A percentile compares a stretch with the other conserved stretches of the same genome.
phyloP scores from a whole-genome alignment of 2,888 invertebrate species.

The Cephus nigrinus region DNA sequence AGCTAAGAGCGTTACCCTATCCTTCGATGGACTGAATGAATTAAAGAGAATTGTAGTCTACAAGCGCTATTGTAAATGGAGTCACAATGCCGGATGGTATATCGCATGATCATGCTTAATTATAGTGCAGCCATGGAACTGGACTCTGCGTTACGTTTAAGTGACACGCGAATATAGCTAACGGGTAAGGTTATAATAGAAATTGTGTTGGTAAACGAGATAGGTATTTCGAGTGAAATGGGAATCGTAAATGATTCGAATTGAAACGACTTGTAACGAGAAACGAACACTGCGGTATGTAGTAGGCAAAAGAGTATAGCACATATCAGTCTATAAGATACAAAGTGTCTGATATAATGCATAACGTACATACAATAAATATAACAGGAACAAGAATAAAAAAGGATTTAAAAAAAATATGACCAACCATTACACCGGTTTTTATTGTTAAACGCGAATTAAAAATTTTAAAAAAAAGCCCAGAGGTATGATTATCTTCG shows the following conservation, averaged over 20 bases:
- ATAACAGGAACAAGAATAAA: neutral
- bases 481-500: neutral
- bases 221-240: neutral
- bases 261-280: neutral
- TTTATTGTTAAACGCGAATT: neutral
- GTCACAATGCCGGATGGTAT: neutral
- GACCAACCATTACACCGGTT: neutral
- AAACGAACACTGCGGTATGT: neutral
- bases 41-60: neutral
- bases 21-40: neutral
- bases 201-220: neutral
- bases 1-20: neutral
- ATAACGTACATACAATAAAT: neutral
- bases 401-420: neutral
- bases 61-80: neutral
- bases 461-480: neutral
- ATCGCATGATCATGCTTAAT: neutral
- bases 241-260: neutral
- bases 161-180: neutral
- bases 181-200: neutral
- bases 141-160: neutral
- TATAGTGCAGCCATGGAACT: neutral
- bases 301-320: neutral
- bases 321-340: neutral
- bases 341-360: neutral